A percentile compares a stretch with the other conserved stretches of the same genome.
Conservation (phyloP, 2,888 invertebrate species). For the Hecatera dysodea region DNA sequence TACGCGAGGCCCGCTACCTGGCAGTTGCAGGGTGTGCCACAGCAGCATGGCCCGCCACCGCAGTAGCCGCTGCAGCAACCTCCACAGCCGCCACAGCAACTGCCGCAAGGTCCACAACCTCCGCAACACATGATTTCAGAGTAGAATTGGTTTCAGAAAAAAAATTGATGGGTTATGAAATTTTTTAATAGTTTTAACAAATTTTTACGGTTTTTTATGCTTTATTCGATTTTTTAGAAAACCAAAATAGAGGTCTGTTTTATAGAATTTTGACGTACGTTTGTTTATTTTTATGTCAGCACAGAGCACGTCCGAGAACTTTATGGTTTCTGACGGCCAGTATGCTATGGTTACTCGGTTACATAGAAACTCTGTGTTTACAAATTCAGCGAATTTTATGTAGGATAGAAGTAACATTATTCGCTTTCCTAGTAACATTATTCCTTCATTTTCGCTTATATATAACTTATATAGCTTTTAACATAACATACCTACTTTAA, state of each 20-base stretch:
- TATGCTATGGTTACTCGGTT: background rate
- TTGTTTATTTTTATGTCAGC: slow-evolving; percentile 26
- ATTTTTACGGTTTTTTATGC: slow-evolving; percentile 46
- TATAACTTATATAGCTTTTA: background rate
- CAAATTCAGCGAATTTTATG: slow-evolving; percentile 21
- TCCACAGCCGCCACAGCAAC: slow-evolving; percentile 23
- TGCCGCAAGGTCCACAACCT: slow-evolving; percentile 34
- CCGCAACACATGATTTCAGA: slow-evolving; percentile 52
- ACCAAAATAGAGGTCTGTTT: slow-evolving; percentile 21
- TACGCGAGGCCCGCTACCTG: slow-evolving; percentile 75
- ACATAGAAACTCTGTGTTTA: slow-evolving; percentile 27
- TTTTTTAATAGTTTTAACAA: slow-evolving; percentile 45
- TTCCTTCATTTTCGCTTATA: too few relatives aligned
- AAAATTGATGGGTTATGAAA: background rate
- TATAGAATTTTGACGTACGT: slow-evolving; percentile 33
- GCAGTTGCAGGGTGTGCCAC: slow-evolving; percentile 78
- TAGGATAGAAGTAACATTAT: background rate
- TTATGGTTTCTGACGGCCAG: slow-evolving; percentile 37
- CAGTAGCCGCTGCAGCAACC: slow-evolving; percentile 51
- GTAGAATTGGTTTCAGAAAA: slow-evolving; percentile 10
- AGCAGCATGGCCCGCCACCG: slow-evolving; percentile 61
- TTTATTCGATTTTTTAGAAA: slow-evolving; percentile 37
- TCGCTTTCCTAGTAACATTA: background rate
- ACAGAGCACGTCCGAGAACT: slow-evolving; percentile 9
- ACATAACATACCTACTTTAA: too few relatives aligned